Conservation (phyloP, 2,113 vertebrate genomes). For the Pelecanoides urinatrix region DNA sequence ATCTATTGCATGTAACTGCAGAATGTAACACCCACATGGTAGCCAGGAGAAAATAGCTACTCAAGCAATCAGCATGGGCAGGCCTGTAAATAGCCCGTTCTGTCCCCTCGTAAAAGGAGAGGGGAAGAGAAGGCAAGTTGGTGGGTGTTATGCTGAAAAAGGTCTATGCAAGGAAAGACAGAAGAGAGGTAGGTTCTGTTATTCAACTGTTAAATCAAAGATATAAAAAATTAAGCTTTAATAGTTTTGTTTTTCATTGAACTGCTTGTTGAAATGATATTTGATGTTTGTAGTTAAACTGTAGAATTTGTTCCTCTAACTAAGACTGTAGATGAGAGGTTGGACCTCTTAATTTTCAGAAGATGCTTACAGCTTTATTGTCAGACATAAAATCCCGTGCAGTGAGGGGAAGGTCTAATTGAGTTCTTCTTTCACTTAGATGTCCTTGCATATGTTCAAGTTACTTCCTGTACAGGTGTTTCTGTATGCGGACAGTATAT, state of each 20-base stretch:
- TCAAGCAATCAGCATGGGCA: not conserved
- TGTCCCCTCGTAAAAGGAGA: not conserved
- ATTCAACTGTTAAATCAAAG: not conserved
- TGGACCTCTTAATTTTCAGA: not conserved
- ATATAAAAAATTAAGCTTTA: not conserved
- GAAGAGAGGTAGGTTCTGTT: not conserved
- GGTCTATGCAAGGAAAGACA: not conserved
- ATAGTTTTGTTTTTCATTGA: not conserved
- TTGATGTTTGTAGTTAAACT: not conserved
- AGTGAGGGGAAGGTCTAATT: not conserved
- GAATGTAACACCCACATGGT: rapidly evolving
- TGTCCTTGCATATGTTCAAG: not conserved
- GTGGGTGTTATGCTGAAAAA: not conserved
- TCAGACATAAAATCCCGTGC: not conserved
- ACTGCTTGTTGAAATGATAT: not conserved
- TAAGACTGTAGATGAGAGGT: not conserved
- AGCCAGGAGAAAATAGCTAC: not conserved
- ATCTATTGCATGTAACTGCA: not conserved
- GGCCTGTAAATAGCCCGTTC: not conserved
- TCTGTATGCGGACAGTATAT: not conserved
- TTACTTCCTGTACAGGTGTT: not conserved
- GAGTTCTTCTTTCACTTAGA: not conserved
- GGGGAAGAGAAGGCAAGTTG: not conserved
- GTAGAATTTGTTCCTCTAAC: not conserved
- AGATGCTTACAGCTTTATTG: not conserved